Conservation (phyloP, 2,888 invertebrate species). For the Adineta ricciae region DNA sequence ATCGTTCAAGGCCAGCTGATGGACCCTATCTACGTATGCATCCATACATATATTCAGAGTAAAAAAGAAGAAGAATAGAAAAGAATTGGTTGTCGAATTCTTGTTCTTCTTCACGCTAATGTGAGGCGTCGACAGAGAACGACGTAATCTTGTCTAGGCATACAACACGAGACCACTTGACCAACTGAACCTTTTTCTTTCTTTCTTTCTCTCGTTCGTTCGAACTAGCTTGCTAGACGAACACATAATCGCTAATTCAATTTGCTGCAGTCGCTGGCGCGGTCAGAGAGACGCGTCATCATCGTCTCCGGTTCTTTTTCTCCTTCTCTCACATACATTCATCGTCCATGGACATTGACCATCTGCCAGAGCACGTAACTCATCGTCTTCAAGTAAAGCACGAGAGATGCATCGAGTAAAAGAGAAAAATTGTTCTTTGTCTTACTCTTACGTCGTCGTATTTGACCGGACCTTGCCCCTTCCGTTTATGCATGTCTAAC, state of each 20-base stretch:
- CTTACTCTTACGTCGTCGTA: neutral
- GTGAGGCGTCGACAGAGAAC: neutral
- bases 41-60: neutral
- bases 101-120: neutral
- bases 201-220: neutral
- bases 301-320: neutral
- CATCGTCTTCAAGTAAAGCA: neutral
- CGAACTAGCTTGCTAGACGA: neutral
- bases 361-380: neutral
- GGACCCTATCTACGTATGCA: neutral
- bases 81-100: neutral
- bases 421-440: neutral
- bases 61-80: neutral
- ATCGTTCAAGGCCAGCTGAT: slow-evolving; percentile 8
- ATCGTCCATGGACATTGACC: neutral
- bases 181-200: neutral
- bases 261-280: neutral
- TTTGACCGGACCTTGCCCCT: slow-evolving; percentile 2
- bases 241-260: slow-evolving; percentile 6
- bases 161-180: slow-evolving; percentile 8
- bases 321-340: neutral
- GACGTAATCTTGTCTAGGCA: slow-evolving; percentile 1
- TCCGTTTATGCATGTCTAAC: neutral
- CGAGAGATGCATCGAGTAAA: neutral
- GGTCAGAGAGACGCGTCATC: slow-evolving; percentile 7